Base-by-base conservation (phyloP, 2,113 vertebrate genomes). In the Solea solea region DNA sequence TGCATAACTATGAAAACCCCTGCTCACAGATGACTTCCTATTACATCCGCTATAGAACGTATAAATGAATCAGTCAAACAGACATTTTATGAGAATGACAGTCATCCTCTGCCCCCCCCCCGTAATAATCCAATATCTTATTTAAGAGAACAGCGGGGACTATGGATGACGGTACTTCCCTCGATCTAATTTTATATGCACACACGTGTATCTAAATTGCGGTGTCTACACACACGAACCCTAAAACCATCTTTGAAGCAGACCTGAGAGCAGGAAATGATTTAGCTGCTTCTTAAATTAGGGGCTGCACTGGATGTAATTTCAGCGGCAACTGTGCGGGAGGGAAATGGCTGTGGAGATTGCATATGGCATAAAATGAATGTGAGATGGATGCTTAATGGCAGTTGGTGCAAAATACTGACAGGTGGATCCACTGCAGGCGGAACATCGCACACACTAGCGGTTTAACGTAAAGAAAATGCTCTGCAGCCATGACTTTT, bases 1-100 rank as follows among this genome's bases (percentile, higher is more conserved):
- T 69, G 63, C 49, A 49, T 66, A 15, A 60, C 63, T 45, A 42
- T 74, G 64, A 75, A 74, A 72, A 77, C 57, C 56, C 25, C 46
- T 28, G 12, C 58, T 50, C 48, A 65, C 79, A 82, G 80, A 85
- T 78, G 73, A 78, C 56, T 53, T 73, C 57, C 71, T 76, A 76
- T 82, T 84, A 80, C 15, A 28, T 56, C 74, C 59, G 50, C 58
- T 54, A 69, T 7, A 71, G 57, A 55, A 82, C 42, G 55, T 70
- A 69, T 76, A 77, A 70, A 88, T 78, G 76, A 74, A 80, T 86
- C 76, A 71, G 46, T 74, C 75, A 75, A 44, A 44, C 48, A 55
- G 66, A 59, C 69, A 55, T 80, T 87, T 81, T 68, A 57, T 14
- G 34, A 77, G 69, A 68, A 56, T 21, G 64, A 21, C 27, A 57